A percentile compares a stretch with the other conserved stretches of the same genome.
These are phyloP conservation scores for Plagodis dolabraria DNA, from an alignment of 2,888 invertebrate species.

Conservation along the genomic window DNA sequence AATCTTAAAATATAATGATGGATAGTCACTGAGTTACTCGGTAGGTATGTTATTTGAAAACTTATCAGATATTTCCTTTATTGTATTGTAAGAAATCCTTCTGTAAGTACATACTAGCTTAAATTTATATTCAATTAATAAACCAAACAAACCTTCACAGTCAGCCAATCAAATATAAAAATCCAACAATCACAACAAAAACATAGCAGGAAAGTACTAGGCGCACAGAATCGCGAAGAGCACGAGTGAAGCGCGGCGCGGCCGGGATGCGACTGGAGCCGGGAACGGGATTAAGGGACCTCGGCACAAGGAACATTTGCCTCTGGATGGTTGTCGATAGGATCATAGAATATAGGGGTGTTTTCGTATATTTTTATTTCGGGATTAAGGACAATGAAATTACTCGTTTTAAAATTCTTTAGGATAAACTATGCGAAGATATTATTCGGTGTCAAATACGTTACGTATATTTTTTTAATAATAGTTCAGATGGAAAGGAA, in stretches of 20 bases:
- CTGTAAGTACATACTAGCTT: too few species aligned
- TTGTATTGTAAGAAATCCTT: too few species aligned
- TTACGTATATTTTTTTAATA: too few species aligned
- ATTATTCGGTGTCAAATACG: slow-evolving; percentile 3
- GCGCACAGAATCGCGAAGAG: slow-evolving; percentile 28
- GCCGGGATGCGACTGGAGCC: slow-evolving; percentile 39
- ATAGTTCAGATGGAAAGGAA: too few species aligned
- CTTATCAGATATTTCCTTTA: too few species aligned
- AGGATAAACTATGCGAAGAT: slow-evolving; percentile 8
- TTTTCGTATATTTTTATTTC: slow-evolving; percentile 21
- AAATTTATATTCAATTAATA: too few species aligned
- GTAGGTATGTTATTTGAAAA: too few species aligned
- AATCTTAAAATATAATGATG: too few species aligned
- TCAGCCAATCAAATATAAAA: slow-evolving; percentile 12
- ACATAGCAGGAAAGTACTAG: slow-evolving; percentile 51
- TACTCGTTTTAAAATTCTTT: slow-evolving; percentile 6
- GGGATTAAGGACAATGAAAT: slow-evolving; percentile 10
- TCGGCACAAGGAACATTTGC: slow-evolving; percentile 3
- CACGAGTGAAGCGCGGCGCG: slow-evolving; percentile 36
- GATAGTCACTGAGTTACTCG: too few species aligned
- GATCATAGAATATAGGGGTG: slow-evolving; percentile 10
- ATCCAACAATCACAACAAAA: slow-evolving; percentile 37
- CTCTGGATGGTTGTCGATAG: slow-evolving; percentile 38
- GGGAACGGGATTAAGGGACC: slow-evolving; percentile 40
- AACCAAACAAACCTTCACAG: slow-evolving; percentile 2